These are phyloP conservation scores for Barbus barbus DNA, from an alignment of 2,113 vertebrate genomes.

Conservation along the genomic window DNA sequence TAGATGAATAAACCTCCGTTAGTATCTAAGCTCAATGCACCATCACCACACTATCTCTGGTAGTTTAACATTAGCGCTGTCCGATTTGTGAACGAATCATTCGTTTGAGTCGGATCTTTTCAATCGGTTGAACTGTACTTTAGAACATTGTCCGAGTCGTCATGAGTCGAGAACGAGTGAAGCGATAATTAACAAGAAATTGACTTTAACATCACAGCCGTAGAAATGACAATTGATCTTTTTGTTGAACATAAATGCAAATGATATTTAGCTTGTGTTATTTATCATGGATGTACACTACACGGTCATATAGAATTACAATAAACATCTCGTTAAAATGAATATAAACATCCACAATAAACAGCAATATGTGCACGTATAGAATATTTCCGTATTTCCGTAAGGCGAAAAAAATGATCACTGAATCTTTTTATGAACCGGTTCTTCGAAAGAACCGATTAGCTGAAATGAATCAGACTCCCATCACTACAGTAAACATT, in stretches of 20 bases:
- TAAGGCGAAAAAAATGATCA: background rate
- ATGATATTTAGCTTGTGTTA: too few species aligned
- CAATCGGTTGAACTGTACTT: background rate
- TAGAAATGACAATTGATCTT: too few species aligned
- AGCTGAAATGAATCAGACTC: background rate
- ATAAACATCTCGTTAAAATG: too few species aligned
- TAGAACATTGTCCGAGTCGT: background rate
- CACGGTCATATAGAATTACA: too few species aligned
- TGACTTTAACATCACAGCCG: too few species aligned
- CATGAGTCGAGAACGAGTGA: background rate
- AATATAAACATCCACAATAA: too few species aligned
- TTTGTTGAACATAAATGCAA: too few species aligned
- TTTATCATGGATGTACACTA: too few species aligned
- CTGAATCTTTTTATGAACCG: background rate
- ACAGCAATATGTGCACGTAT: background rate
- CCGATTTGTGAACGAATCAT: background rate
- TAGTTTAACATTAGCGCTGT: background rate
- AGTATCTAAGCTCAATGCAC: background rate
- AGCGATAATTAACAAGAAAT: background rate
- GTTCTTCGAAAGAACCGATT: background rate
- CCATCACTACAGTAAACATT: constrained; percentile 4
- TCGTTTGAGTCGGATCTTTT: background rate
- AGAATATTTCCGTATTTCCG: too few species aligned
- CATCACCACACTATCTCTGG: background rate
- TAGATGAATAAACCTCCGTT: background rate